Conservation (phyloP, 2,888 invertebrate genomes). For the Tetheella fluctuosa region DNA sequence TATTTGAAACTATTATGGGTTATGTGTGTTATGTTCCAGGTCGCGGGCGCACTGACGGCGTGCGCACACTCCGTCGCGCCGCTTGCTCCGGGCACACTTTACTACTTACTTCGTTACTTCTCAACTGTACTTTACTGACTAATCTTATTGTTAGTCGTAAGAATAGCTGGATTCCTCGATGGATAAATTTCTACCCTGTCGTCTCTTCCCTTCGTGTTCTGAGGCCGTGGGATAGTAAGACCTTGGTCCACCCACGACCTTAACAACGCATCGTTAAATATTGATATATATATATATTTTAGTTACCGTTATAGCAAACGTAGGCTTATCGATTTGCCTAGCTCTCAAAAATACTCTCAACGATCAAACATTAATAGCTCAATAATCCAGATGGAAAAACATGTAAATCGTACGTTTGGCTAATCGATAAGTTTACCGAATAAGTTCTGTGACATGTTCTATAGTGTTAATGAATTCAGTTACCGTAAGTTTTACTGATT, state of each 20-base stretch:
- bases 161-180: not conserved
- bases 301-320: slow-evolving; percentile 8
- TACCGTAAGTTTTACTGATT: slow-evolving; percentile 79
- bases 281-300: not conserved
- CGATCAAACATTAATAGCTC: not conserved
- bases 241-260: not conserved
- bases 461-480: slow-evolving; percentile 70
- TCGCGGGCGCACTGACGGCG: slow-evolving; percentile 46
- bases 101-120: slow-evolving; percentile 36
- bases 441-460: slow-evolving; percentile 40
- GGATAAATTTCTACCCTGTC: not conserved
- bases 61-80: slow-evolving; percentile 32
- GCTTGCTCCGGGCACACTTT: slow-evolving; percentile 33
- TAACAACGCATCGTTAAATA: slow-evolving; percentile 1
- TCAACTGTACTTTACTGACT: slow-evolving; percentile 31
- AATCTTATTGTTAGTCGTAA: slow-evolving; percentile 9
- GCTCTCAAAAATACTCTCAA: not conserved
- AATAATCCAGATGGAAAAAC: slow-evolving; percentile 25
- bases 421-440: slow-evolving; percentile 12
- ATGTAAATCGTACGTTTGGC: slow-evolving; percentile 35
- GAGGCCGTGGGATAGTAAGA: not conserved
- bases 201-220: not conserved
- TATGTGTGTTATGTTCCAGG: slow-evolving; percentile 44
- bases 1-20: not conserved
- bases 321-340: slow-evolving; percentile 13